phyloP scores from a whole-genome alignment of 2,888 invertebrate species.

The Doris montereyensis region DNA sequence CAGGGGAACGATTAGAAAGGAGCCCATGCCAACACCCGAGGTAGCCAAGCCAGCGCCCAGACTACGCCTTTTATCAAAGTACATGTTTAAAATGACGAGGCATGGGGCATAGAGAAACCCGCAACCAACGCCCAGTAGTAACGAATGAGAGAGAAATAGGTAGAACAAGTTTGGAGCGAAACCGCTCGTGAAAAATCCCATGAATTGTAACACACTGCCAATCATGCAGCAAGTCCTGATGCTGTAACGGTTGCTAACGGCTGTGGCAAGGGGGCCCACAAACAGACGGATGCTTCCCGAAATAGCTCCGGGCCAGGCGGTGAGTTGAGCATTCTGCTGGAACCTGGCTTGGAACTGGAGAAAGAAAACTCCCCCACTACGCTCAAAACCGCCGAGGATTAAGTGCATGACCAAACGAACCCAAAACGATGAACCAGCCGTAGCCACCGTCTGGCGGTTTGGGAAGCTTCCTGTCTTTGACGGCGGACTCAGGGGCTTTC shows the following conservation, averaged over 20 bases:
- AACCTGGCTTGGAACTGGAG: constrained; percentile 54
- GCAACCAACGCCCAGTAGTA: constrained; percentile 49
- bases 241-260: constrained; percentile 53
- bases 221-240: constrained; percentile 49
- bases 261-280: constrained; percentile 56
- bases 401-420: constrained; percentile 55
- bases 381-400: constrained; percentile 58
- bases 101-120: constrained; percentile 58
- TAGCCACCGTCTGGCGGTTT: constrained; percentile 63
- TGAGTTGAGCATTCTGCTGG: constrained; percentile 53
- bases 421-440: constrained; percentile 63
- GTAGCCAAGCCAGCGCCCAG: constrained; percentile 56
- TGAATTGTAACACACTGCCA: constrained; percentile 46
- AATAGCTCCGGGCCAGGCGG: constrained; percentile 61
- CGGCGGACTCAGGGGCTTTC: too few relatives aligned
- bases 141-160: constrained; percentile 18
- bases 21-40: constrained; percentile 61
- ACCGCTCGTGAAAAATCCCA: not conserved
- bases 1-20: constrained; percentile 56
- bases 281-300: constrained; percentile 45
- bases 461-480: too few relatives aligned
- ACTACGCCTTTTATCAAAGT: constrained; percentile 60
- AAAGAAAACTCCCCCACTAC: constrained; percentile 60
- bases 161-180: not conserved
- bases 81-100: constrained; percentile 54